A percentile compares a stretch with the other conserved stretches of the same genome.
Conservation (phyloP, 2,888 invertebrate genomes). For the Rhodophaea formosa region DNA sequence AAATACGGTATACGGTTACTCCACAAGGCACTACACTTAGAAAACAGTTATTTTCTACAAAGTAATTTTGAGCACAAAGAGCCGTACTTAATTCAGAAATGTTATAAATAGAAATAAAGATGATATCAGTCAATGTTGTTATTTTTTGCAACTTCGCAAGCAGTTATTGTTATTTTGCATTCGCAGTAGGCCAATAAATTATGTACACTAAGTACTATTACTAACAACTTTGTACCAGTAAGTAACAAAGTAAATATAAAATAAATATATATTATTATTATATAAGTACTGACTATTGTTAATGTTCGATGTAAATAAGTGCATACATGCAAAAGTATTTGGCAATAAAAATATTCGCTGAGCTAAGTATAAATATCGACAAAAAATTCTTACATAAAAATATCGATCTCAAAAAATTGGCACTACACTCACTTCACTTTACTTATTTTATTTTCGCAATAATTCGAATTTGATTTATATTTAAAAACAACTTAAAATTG, state of each 20-base stretch:
- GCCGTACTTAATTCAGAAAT: too few relatives aligned
- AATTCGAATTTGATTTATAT: background rate
- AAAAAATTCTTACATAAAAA: background rate
- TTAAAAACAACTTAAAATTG: background rate
- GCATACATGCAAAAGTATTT: background rate
- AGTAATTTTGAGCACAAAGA: too few relatives aligned
- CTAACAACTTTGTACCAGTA: too few relatives aligned
- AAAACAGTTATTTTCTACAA: too few relatives aligned
- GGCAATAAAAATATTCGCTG: slow-evolving; percentile 1
- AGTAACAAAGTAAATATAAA: background rate
- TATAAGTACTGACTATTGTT: too few relatives aligned
- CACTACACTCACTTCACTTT: slow-evolving; percentile 4
- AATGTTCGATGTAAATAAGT: too few relatives aligned
- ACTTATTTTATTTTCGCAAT: background rate
- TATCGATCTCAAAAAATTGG: background rate
- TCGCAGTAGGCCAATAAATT: background rate
- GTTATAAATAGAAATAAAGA: background rate
- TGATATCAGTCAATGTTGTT: background rate
- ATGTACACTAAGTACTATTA: too few relatives aligned
- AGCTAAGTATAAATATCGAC: background rate
- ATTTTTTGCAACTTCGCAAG: background rate
- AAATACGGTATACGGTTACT: too few relatives aligned
- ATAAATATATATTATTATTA: background rate
- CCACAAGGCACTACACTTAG: too few relatives aligned
- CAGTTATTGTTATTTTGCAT: background rate